Evolutionary conservation across 1,140 invertebrate genomes (phyloP), one percentile per base, ranked within the genome.

Genomic region (Heliconius congener): DNA sequence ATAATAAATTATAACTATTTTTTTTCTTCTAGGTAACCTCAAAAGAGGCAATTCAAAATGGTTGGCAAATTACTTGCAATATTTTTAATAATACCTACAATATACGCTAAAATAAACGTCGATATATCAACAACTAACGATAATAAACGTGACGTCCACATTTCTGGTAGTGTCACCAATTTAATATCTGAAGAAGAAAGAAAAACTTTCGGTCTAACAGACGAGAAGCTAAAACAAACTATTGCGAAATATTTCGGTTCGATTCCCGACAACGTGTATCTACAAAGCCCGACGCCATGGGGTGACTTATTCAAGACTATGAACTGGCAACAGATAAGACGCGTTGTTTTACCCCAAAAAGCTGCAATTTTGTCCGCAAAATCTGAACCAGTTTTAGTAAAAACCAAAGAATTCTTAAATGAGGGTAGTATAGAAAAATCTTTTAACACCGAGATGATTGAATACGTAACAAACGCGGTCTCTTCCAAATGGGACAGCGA

Each of bases 241-340:
- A 74, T 85, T 19, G 30, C 66, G 30, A 55, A 30, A 0, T 83
- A 83, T 76, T 82, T 85, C 37, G 86, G 84, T 3, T 42, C 30
- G 6, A 71, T 66, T 23, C 88, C 88, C 1, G 83, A 81, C n/a
- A 82, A 86, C 71, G 84, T 84, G 5, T 90, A 78, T 74, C 4
- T 88, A 2, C 82, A 70, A n/a, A 87, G 86, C 71, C 87, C 88
- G 0, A 90, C 88, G 0, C 85, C 86, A 4, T 90, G 84, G 84
- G 84, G 84, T 0, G 88, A 88, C 74, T 75, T 90, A 1, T 88
- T 85, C 72, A 71, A 74, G 34, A 82, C 80, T 0, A 83, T 83
- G 73, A 83, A 81, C 19, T 88, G 87, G 87, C n/a, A 79, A 18
- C 82, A 85, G 34, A 86, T 87, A 1, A 78, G 71, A 19, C 85